Conservation (phyloP, 2,113 vertebrate species). For the Scartelaos histophorus region DNA sequence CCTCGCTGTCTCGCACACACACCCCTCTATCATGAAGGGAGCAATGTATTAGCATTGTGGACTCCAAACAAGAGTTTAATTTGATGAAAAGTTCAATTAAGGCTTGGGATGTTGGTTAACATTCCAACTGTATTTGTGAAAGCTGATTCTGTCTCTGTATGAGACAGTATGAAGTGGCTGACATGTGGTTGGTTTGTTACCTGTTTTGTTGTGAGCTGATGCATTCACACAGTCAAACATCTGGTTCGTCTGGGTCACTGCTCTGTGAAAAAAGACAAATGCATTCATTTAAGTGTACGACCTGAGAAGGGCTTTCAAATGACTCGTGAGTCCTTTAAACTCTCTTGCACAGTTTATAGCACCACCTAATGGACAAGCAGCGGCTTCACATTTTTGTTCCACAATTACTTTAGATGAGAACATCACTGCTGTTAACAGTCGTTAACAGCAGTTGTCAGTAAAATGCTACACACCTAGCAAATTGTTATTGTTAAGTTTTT, state of each 20-base stretch:
- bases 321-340: background rate
- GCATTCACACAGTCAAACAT: background rate
- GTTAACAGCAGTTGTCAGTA: background rate
- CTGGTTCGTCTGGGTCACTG: background rate
- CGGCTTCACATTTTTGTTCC: background rate
- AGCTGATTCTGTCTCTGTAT: background rate
- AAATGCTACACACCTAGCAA: background rate
- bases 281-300: background rate
- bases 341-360: conserved; percentile 32
- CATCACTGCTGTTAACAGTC: background rate
- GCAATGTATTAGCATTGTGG: conserved; percentile 49
- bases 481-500: background rate
- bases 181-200: background rate
- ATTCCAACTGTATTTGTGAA: conserved; percentile 39
- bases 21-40: conserved; percentile 23
- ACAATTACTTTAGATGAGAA: background rate
- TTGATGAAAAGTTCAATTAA: conserved; percentile 65
- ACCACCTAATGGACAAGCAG: conserved; percentile 64
- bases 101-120: conserved; percentile 46
- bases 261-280: background rate
- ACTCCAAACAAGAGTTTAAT: conserved; percentile 34
- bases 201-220: background rate
- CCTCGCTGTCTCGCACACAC: conserved; percentile 32
- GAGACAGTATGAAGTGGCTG: background rate
- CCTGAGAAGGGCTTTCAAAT: background rate